These are phyloP conservation scores for Diprion similis DNA, from an alignment of 1,140 invertebrate genomes.

Conservation along the genomic window DNA sequence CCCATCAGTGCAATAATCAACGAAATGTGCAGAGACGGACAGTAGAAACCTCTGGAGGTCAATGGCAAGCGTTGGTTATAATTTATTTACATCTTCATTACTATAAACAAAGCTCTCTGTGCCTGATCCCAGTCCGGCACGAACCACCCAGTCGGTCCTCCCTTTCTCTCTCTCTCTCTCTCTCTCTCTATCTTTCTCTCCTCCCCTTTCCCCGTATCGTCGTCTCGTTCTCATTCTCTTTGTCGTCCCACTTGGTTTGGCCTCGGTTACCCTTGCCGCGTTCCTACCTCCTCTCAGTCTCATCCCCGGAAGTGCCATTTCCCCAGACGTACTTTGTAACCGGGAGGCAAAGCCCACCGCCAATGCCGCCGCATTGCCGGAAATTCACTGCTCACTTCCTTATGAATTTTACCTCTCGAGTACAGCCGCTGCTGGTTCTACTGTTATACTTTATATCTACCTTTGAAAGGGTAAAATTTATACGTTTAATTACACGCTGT, in stretches of 20 bases:
- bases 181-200: conserved; percentile 4
- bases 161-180: conserved; percentile 38
- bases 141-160: conserved; percentile 25
- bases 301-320: conserved; percentile 9
- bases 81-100: conserved; percentile 59
- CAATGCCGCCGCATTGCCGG: background rate
- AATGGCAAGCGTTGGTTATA: conserved; percentile 43
- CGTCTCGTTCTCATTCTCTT: conserved; percentile 3
- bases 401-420: background rate
- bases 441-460: no score
- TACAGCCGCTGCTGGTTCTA: no score
- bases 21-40: conserved; percentile 20
- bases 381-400: conserved; percentile 1
- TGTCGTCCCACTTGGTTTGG: conserved; percentile 12
- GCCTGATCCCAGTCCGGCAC: background rate
- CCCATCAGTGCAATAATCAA: background rate
- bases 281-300: conserved; percentile 1
- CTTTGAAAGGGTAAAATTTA: no score
- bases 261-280: background rate
- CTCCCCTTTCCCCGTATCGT: background rate
- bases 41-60: conserved; percentile 39
- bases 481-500: no score
- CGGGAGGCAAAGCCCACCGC: background rate
- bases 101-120: conserved; percentile 49
- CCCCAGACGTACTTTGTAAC: background rate